Evolutionary conservation across 2,113 vertebrate genomes (phyloP).

Genomic region (Pipra filicauda): DNA sequence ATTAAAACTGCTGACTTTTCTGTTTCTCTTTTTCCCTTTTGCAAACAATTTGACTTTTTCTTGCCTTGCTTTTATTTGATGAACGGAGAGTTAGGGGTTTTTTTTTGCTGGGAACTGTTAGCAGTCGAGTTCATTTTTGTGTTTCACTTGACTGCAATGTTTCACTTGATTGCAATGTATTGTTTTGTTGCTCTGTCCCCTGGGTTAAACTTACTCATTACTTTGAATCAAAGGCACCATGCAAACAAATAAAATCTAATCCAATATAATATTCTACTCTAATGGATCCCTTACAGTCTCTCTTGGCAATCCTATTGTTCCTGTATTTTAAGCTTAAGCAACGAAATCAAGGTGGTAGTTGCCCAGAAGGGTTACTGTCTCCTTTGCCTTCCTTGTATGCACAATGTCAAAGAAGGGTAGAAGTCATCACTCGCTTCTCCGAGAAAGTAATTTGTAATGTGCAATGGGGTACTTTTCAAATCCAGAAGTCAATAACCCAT

Average conservation of each 20-base stretch:
- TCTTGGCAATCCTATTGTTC: slow-evolving; percentile 35
- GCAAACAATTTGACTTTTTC: background rate
- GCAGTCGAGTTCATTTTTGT: background rate
- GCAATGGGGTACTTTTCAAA: background rate
- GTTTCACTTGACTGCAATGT: slow-evolving; percentile 30
- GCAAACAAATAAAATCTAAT: slow-evolving; percentile 60
- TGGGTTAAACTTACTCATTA: slow-evolving; percentile 45
- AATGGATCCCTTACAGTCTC: slow-evolving; percentile 59
- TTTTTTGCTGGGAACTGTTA: background rate
- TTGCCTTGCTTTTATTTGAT: background rate
- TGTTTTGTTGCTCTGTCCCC: slow-evolving; percentile 18
- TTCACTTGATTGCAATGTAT: slow-evolving; percentile 34
- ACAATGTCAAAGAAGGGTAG: background rate
- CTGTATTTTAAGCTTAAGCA: slow-evolving; percentile 13
- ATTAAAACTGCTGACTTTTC: background rate
- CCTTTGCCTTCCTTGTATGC: background rate
- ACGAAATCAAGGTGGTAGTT: slow-evolving; percentile 16
- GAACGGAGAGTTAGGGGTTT: background rate
- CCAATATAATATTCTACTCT: slow-evolving; percentile 39
- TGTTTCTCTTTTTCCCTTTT: background rate
- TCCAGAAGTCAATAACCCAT: background rate
- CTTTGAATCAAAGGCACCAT: slow-evolving; percentile 56
- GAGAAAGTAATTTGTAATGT: background rate
- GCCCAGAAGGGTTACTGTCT: background rate
- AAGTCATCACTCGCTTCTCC: background rate